Evolutionary conservation across 2,113 vertebrate species (phyloP).

Genomic region (Fukomys damarensis): DNA sequence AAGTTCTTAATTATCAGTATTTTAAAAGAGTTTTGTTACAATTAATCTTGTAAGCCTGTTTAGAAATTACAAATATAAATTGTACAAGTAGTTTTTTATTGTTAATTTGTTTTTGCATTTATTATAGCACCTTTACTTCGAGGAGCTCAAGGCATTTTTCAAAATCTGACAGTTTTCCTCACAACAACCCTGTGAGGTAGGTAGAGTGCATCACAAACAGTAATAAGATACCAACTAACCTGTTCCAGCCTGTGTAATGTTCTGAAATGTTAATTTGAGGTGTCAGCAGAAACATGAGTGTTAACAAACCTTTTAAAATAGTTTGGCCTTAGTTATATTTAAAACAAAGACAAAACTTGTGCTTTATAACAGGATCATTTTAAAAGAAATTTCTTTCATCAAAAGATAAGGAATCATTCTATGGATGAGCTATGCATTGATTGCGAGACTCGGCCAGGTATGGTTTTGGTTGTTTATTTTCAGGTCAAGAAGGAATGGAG

Average conservation of each 20-base stretch:
- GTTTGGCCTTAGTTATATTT: not conserved
- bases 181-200: slow-evolving; percentile 80
- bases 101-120: slow-evolving; percentile 77
- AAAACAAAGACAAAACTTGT: slow-evolving; percentile 28
- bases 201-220: slow-evolving; percentile 28
- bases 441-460: slow-evolving; percentile 54
- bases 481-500: slow-evolving; percentile 6
- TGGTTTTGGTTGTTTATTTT: not conserved
- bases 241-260: not conserved
- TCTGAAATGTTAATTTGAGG: not conserved
- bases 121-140: slow-evolving; percentile 79
- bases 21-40: slow-evolving; percentile 7
- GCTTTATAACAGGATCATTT: slow-evolving; percentile 49
- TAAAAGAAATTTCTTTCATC: slow-evolving; percentile 51
- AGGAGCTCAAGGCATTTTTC: slow-evolving; percentile 82
- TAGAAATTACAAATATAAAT: slow-evolving; percentile 36
- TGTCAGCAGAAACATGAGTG: not conserved
- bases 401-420: slow-evolving; percentile 23
- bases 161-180: slow-evolving; percentile 79
- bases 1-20: not conserved
- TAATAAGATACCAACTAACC: not conserved
- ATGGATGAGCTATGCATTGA: slow-evolving; percentile 34
- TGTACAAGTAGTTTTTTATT: slow-evolving; percentile 56
- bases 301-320: slow-evolving; percentile 43
- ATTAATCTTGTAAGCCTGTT: slow-evolving; percentile 17